phyloP scores from a whole-genome alignment of 2,888 invertebrate genomes.

The Ommatoiulus sabulosus region DNA sequence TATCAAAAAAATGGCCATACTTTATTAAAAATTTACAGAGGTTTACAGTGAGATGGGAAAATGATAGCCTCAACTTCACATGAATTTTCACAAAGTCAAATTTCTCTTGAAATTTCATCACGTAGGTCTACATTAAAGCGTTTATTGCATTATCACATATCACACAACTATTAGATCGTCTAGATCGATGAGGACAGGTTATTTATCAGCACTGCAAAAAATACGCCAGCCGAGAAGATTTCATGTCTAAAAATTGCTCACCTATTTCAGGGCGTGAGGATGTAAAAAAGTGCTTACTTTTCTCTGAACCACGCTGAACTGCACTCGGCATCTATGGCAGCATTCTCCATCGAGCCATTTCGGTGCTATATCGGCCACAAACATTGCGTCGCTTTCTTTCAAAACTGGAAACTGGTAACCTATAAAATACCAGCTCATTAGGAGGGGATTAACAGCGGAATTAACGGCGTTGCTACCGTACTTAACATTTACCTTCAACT shows the following conservation, averaged over 20 bases:
- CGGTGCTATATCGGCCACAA: conserved; percentile 95
- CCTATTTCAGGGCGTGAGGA: background rate
- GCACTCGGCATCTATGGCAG: conserved; percentile 93
- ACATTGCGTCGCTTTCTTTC: conserved; percentile 99
- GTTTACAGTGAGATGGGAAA: too few relatives aligned
- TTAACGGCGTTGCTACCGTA: background rate
- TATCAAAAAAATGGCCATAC: too few relatives aligned
- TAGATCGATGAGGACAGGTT: background rate
- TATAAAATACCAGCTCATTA: conserved; percentile 60
- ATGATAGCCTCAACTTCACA: too few relatives aligned
- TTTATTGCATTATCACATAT: background rate
- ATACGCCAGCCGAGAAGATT: background rate
- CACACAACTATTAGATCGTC: background rate
- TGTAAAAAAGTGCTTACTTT: conserved; percentile 70
- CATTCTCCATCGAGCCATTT: conserved; percentile 97
- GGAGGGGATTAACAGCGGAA: background rate
- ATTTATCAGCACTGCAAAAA: background rate
- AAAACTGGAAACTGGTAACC: conserved; percentile 87
- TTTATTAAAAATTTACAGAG: too few relatives aligned
- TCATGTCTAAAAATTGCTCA: conserved; percentile 37
- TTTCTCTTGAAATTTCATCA: background rate
- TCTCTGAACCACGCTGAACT: conserved; percentile 84
- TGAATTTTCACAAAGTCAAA: background rate
- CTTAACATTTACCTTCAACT: conserved; percentile 76
- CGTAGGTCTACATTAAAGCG: background rate